Conservation (phyloP, 2,113 vertebrate species). For the Leptocoma aspasia region DNA sequence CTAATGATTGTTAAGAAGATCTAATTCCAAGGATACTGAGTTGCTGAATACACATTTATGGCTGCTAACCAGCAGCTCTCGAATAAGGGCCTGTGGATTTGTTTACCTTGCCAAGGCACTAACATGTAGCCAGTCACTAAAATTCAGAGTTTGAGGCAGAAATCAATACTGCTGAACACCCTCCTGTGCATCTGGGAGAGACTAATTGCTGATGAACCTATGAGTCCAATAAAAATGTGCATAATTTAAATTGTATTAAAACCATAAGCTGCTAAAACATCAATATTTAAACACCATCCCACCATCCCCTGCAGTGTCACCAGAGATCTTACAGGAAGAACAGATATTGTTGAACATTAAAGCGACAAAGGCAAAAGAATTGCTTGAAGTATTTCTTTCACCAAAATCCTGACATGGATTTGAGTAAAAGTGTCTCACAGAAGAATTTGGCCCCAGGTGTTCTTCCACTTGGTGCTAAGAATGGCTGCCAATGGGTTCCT, state of each 20-base stretch:
- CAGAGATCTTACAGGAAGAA: not conserved
- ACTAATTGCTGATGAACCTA: not conserved
- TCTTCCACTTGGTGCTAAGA: not conserved
- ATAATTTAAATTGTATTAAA: constrained; percentile 48
- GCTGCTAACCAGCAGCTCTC: not conserved
- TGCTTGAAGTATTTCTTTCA: not conserved
- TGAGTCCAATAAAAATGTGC: constrained; percentile 2
- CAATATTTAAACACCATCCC: constrained; percentile 27
- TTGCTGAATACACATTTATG: not conserved
- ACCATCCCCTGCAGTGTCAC: not conserved
- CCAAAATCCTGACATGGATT: not conserved
- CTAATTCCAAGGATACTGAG: not conserved
- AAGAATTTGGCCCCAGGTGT: not conserved
- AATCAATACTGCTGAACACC: not conserved
- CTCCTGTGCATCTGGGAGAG: not conserved
- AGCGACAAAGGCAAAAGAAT: not conserved
- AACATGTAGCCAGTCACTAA: not conserved
- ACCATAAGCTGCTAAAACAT: constrained; percentile 19
- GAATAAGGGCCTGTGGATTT: not conserved
- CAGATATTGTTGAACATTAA: not conserved
- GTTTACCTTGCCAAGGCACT: not conserved
- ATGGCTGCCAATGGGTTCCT: not conserved
- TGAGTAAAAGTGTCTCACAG: not conserved
- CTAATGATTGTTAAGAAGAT: constrained; percentile 22
- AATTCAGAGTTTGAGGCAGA: not conserved